Evolutionary conservation across 1,140 invertebrate species (phyloP).

Genomic region (Pectinophora gossypiella): DNA sequence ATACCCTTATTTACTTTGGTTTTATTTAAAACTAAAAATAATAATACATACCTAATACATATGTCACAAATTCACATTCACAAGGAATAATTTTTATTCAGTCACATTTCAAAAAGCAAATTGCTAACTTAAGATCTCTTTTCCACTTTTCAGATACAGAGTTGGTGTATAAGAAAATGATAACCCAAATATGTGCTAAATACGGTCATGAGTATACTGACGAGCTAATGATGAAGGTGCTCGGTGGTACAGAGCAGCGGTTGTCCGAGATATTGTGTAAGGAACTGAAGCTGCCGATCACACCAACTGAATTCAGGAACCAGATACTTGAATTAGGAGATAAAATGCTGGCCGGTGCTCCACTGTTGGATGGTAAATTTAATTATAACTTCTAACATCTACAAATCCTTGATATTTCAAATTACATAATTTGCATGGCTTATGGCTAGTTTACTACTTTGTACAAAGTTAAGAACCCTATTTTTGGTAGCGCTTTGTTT

Average conservation of each 20-base stretch:
- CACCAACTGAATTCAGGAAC: constrained; percentile 81
- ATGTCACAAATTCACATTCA: no score
- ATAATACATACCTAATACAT: no score
- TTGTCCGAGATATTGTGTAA: constrained; percentile 84
- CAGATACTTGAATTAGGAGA: constrained; percentile 76
- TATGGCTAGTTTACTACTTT: no score
- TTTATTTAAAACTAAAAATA: no score
- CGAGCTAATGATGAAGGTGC: constrained; percentile 82
- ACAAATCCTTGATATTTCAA: no score
- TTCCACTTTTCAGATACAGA: constrained; percentile 77
- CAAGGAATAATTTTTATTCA: no score
- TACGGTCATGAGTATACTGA: constrained; percentile 86
- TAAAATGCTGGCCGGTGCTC: constrained; percentile 73
- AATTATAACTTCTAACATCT: no score
- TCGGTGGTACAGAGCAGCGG: constrained; percentile 84
- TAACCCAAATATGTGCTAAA: constrained; percentile 77
- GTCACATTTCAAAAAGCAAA: no score
- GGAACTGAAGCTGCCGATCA: constrained; percentile 82
- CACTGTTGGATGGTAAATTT: constrained; percentile 77
- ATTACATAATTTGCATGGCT: no score
- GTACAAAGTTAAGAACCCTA: no score
- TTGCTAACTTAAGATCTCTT: constrained; percentile 4
- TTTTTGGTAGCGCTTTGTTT: no score
- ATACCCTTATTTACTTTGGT: no score
- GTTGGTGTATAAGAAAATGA: constrained; percentile 78